Base-by-base conservation (phyloP, 2,888 invertebrate species). In the Tipula vernalis region DNA sequence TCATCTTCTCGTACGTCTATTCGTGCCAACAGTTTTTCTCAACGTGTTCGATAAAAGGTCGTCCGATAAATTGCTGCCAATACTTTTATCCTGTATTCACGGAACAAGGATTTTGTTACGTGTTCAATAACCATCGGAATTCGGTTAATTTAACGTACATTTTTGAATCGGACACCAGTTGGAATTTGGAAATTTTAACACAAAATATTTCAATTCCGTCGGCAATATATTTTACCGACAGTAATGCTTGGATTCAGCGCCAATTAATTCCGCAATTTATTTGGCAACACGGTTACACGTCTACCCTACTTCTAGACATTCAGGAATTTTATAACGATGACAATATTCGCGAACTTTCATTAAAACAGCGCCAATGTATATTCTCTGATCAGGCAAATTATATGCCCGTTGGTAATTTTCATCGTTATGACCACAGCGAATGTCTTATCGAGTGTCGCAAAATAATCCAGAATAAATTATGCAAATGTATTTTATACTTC, bases 401-500 rank as follows among this genome's bases (percentile, higher is more conserved):
- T 8, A 85, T 85, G 85, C 85, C 85, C 3, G 85, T 12, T 10
- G 10, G 12, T 2, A 39, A 28, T 44, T 85, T 39, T 84, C 3
- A 3, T 5, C 41, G 18, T 10, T 85, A 85, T 44, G 85, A 85
- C 18, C 18, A 85, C 3, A 42, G 28, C 15, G 18, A 42, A 5
- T 96, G 96, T 89, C 95, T 95, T 92, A 92, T 94, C 86, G 94
- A 96, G 89, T 96, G 96, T 88, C 93, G 96, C 51, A 95, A 96
- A 94, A 93, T 93, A 87, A 93, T 93, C 85, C 92, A 95, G 86
- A 92, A 93, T 71, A 92, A 93, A 85, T 91, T 93, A 15, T 96
- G 96, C 89, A 93, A 93, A 89, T 96, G 96, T 89, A 93, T 95
- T 87, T 95, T 96, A 12, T 94, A 94, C 89, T 96, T 96, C 89